Base-by-base conservation (phyloP, 2,888 invertebrate genomes). In the Choreutis nemorana region DNA sequence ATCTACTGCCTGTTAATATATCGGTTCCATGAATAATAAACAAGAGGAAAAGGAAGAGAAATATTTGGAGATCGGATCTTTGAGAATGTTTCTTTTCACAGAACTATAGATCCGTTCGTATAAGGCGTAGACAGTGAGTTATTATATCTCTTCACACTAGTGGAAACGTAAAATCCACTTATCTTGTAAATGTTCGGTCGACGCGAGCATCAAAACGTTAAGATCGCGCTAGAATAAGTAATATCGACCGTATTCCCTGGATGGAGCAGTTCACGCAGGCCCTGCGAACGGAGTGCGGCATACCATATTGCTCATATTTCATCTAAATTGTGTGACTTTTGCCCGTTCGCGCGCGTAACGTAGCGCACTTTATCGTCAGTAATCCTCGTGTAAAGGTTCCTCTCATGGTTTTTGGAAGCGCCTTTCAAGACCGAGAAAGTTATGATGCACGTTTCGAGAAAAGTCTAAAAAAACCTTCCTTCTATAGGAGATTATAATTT, bases 251-350 rank as follows among this genome's bases (percentile, higher is more conserved):
- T 53, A 43, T 45, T 44, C 41, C 39, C 34, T 28, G n/a, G 18
- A 23, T 21, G 22, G 27, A 23, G 26, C 13, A 21, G 30, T 35
- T 28, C 32, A 28, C 30, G 21, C 21, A 34, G 35, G 33, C 36
- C 35, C 32, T 34, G 49, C 47, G 45, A 8, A 8, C 8, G 18
- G 49, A 55, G 47, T 51, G 50, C 41, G 45, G 48, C 55, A 50
- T 50, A 45, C 50, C 55, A 57, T 59, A 56, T 50, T 51, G 52
- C 45, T 52, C 56, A 64, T 66, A 54, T 60, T 51, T 65, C 67
- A 64, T 61, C 52, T 61, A 57, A 64, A 64, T 63, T 48, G 62
- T 49, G 56, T 47, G 64, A 62, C 58, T 62, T 61, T 50, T 51
- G 48, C 48, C 48, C 55, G 50, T 50, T 56, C 48, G 47, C 48